phyloP scores from a whole-genome alignment of 2,113 vertebrate species.

The crab-eating macaque (Macaca fascicularis) region DNA sequence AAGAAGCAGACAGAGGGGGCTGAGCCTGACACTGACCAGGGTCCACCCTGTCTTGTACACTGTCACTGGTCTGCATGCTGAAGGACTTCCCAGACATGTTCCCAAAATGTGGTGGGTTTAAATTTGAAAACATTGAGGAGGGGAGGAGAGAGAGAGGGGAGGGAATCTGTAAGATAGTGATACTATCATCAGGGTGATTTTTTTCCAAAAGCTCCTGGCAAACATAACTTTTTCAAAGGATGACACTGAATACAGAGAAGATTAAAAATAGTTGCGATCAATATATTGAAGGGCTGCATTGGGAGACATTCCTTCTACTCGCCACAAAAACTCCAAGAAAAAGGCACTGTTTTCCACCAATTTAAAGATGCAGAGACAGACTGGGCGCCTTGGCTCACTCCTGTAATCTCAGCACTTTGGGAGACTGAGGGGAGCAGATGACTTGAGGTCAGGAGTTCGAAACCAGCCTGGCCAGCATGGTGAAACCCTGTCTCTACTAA shows the following conservation, averaged over 20 bases:
- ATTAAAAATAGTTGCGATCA: accelerated
- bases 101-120: no score
- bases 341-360: not conserved
- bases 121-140: not conserved
- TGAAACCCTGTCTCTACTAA: no score
- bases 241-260: not conserved
- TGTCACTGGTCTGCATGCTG: accelerated
- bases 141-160: accelerated
- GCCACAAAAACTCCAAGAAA: not conserved
- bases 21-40: not conserved
- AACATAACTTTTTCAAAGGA: not conserved
- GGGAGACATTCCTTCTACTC: not conserved
- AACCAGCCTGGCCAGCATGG: no score
- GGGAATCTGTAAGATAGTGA: not conserved
- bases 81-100: not conserved
- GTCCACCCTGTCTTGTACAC: no score
- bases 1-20: accelerated
- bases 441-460: no score
- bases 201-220: not conserved
- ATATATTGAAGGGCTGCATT: accelerated
- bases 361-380: not conserved
- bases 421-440: no score
- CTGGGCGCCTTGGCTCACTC: no score
- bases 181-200: not conserved
- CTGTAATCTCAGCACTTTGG: no score